Base-by-base conservation (phyloP, 2,113 vertebrate species). In the Aleadryas rufinucha region DNA sequence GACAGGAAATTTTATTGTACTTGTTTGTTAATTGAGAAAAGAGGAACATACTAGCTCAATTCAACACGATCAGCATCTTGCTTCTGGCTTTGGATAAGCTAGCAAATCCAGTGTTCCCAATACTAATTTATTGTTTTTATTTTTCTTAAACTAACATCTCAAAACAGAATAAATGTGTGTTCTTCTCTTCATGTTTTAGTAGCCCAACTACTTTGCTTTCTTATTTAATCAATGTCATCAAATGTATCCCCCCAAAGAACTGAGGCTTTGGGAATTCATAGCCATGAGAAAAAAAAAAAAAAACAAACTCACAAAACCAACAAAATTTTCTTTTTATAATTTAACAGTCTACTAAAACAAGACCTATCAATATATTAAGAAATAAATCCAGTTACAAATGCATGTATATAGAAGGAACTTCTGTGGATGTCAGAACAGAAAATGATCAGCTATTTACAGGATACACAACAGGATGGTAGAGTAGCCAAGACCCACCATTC, bases 331-430 rank as follows among this genome's bases (percentile, higher is more conserved):
- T 94, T 95, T 95, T 82, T 89, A 91, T 98, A 98, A 98, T 95
- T 98, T 98, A 98, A 97, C 95, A 98, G 89, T 97, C 97, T 98
- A 97, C 95, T 92, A 97, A 98, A 98, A 97, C 96, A 97, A 97
- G 96, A 97, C 75, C 95, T 97, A 97, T 96, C 94, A 96, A 97
- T 97, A 98, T 97, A 98, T 98, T 98, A 98, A 97, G 97, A 98
- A 98, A 97, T 96, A 93, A 98, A 98, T 98, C 97, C 97, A 98
- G 97, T 98, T 97, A 98, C 97, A 98, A 98, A 98, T 94, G 97
- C 96, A 96, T 97, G 95, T 91, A 95, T 96, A 71, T 95, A 93
- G 95, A 94, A 97, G 91, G 94, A 97, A 90, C 91, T 83, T 96
- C 66, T 92, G 91, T 96, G 93, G 83, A 61, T 93, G 59, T 72